phyloP scores from a whole-genome alignment of 2,797 vertebrate species.

The Oreortyx pictus region DNA sequence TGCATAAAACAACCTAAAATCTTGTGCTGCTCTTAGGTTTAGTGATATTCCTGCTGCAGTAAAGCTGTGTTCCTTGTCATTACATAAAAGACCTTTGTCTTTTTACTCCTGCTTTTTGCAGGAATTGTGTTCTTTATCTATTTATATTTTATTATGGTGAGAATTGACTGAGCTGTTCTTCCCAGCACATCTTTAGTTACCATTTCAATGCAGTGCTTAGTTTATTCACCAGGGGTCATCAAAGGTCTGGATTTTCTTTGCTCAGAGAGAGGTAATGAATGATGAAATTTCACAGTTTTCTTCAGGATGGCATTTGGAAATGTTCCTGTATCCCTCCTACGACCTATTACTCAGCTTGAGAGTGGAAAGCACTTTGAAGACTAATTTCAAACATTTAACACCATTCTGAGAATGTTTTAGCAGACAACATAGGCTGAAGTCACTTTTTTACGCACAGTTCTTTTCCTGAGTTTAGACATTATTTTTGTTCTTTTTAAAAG shows the following conservation, averaged over 20 bases:
- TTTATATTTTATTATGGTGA: background rate
- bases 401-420: background rate
- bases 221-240: constrained; percentile 89
- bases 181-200: background rate
- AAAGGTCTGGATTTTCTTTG: constrained; percentile 85
- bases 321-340: background rate
- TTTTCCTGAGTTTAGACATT: background rate
- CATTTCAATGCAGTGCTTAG: constrained; percentile 83
- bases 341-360: background rate
- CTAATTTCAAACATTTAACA: background rate
- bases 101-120: background rate
- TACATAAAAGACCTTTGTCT: background rate
- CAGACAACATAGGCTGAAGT: background rate
- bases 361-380: background rate
- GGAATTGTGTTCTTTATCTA: background rate
- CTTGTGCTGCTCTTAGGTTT: background rate
- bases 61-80: background rate
- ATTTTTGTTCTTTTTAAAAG: background rate
- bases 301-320: constrained; percentile 12
- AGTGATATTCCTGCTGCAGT: background rate
- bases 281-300: constrained; percentile 20
- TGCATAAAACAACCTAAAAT: background rate
- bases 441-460: background rate
- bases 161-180: background rate
- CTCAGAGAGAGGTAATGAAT: constrained; percentile 35